Percentiles rank a stretch among this genome's conserved stretches.
Evolutionary conservation across 2,113 vertebrate species (phyloP).

Genomic region (Danionella cerebrum): DNA sequence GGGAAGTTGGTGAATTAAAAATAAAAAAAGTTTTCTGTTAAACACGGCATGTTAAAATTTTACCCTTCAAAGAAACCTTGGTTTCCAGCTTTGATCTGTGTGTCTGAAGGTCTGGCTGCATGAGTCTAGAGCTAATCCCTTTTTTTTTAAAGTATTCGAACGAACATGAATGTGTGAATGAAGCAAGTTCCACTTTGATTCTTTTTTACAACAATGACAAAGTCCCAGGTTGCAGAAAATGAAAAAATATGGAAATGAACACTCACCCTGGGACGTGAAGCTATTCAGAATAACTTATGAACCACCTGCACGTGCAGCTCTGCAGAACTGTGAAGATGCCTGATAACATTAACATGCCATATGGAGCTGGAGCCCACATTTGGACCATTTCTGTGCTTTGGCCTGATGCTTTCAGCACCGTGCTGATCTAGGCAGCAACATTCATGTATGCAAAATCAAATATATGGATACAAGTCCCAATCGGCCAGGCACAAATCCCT

Average conservation of each 20-base stretch:
- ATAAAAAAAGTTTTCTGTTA: no score
- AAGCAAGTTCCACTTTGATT: neutral
- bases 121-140: neutral
- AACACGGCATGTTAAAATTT: no score
- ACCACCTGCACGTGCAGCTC: neutral
- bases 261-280: conserved; percentile 3
- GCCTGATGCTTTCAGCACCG: neutral
- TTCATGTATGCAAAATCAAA: conserved; percentile 36
- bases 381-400: conserved; percentile 7
- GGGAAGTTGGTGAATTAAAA: no score
- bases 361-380: conserved; percentile 13
- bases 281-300: conserved; percentile 7
- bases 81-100: no score
- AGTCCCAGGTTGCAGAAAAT: conserved; percentile 16
- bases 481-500: conserved; percentile 18
- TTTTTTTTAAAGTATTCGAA: no score
- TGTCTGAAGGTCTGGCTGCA: no score
- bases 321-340: conserved; percentile 23
- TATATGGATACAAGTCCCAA: conserved; percentile 34
- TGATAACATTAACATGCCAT: conserved; percentile 26
- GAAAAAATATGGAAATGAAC: conserved; percentile 32
- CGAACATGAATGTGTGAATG: neutral
- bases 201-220: neutral
- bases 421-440: conserved; percentile 34
- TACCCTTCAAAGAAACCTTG: no score